These are phyloP conservation scores for Camponotus floridanus DNA, from an alignment of 1,140 invertebrate species.

Conservation along the genomic window DNA sequence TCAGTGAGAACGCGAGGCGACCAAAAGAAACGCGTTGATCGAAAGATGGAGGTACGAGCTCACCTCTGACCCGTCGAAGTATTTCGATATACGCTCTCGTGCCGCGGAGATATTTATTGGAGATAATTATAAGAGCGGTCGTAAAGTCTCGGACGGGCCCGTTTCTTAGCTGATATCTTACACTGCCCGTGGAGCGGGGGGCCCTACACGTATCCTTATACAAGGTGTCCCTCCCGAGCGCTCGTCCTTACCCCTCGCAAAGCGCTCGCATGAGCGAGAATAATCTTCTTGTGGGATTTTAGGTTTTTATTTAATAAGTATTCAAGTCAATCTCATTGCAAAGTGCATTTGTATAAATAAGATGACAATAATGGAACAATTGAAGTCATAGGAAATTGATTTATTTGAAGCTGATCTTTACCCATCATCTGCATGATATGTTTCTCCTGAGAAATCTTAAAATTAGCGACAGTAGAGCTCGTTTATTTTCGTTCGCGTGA, in stretches of 20 bases:
- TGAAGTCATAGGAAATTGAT: background rate
- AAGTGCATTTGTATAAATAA: background rate
- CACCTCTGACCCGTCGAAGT: conserved; percentile 83
- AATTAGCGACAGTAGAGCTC: background rate
- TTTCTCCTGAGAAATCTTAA: background rate
- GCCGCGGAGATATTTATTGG: conserved; percentile 86
- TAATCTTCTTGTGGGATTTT: background rate
- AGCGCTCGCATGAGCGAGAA: background rate
- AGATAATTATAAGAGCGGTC: conserved; percentile 86
- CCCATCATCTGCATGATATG: background rate
- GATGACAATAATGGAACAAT: background rate
- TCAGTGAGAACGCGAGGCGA: conserved; percentile 80
- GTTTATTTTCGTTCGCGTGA: background rate
- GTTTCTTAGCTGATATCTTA: conserved; percentile 82
- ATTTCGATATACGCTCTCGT: conserved; percentile 84
- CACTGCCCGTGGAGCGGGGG: conserved; percentile 66
- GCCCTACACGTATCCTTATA: conserved; percentile 70
- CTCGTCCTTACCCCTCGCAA: background rate
- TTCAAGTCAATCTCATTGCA: background rate
- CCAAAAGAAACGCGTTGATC: conserved; percentile 84
- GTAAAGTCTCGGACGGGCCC: conserved; percentile 83
- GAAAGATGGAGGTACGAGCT: conserved; percentile 83
- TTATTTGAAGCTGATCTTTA: background rate
- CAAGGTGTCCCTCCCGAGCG: conserved; percentile 66
- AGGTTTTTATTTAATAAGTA: too few relatives aligned